A percentile compares a stretch with the other conserved stretches of the same genome.
phyloP scores from a whole-genome alignment of 2,113 vertebrate species.

The Neoarius graeffei region DNA sequence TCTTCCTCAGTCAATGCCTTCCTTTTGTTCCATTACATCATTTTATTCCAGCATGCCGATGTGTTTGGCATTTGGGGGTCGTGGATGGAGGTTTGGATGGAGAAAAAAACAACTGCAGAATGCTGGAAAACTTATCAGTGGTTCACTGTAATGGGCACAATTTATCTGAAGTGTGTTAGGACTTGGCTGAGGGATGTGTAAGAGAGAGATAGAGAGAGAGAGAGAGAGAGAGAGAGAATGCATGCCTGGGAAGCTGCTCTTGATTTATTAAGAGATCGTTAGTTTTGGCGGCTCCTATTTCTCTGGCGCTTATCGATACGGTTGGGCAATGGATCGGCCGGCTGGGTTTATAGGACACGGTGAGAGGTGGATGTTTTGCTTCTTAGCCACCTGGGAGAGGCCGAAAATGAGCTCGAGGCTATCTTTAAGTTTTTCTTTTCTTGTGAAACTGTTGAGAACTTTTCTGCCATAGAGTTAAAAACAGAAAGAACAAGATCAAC shows the following conservation, averaged over 20 bases:
- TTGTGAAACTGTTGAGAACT: not conserved
- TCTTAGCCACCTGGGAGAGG: not conserved
- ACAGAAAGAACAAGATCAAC: not conserved
- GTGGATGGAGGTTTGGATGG: not conserved
- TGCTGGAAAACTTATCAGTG: constrained; percentile 58
- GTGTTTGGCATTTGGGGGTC: constrained; percentile 8
- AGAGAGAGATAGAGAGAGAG: constrained; percentile 14
- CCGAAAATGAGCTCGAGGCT: not conserved
- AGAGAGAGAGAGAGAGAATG: constrained; percentile 14
- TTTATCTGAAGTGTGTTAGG: constrained; percentile 56
- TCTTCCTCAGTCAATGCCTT: constrained; percentile 48
- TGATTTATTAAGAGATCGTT: constrained; percentile 77
- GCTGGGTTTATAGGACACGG: constrained; percentile 35
- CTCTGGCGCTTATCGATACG: constrained; percentile 70
- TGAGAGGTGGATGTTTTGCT: constrained; percentile 5
- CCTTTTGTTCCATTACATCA: constrained; percentile 81
- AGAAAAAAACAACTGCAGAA: constrained; percentile 62
- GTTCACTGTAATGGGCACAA: constrained; percentile 75
- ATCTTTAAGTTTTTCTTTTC: not conserved
- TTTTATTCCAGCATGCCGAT: constrained; percentile 52
- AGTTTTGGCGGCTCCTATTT: constrained; percentile 68
- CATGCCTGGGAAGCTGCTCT: constrained; percentile 46
- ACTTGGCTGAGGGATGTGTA: not conserved
- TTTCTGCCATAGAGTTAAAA: not conserved
- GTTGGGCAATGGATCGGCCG: constrained; percentile 48